phyloP scores from a whole-genome alignment of 2,797 vertebrate genomes.

The Morus bassanus region DNA sequence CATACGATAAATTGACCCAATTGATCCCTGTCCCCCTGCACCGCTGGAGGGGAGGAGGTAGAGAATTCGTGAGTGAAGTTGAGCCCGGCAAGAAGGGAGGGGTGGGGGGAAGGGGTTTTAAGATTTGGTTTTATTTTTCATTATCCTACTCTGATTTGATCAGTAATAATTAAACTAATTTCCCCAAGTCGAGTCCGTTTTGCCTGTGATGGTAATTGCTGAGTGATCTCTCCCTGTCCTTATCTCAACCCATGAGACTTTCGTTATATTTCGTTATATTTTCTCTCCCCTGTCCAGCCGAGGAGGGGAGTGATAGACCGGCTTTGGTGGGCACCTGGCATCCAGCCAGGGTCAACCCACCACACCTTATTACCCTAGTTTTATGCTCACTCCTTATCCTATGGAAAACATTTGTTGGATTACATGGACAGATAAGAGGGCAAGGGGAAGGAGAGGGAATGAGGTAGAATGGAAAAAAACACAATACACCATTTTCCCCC shows the following conservation, averaged over 20 bases:
- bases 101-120: not conserved
- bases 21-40: not conserved
- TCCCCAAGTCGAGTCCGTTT: not conserved
- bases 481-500: too few species aligned
- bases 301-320: not conserved
- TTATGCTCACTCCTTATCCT: not conserved
- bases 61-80: not conserved
- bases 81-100: not conserved
- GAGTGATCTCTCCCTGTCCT: not conserved
- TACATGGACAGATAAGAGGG: not conserved
- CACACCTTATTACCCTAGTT: not conserved
- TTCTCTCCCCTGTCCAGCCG: not conserved
- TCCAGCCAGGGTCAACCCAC: not conserved
- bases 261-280: not conserved
- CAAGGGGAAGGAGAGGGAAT: not conserved
- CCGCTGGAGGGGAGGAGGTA: not conserved
- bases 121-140: not conserved
- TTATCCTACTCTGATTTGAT: not conserved
- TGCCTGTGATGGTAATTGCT: not conserved
- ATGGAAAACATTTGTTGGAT: not conserved
- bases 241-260: not conserved
- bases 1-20: not conserved
- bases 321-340: not conserved
- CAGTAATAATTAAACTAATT: not conserved
- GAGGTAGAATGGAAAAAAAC: not conserved